Evolutionary conservation across 2,113 vertebrate genomes (phyloP), one percentile per base, ranked within the genome.

Genomic region (Pygoscelis antarcticus): DNA sequence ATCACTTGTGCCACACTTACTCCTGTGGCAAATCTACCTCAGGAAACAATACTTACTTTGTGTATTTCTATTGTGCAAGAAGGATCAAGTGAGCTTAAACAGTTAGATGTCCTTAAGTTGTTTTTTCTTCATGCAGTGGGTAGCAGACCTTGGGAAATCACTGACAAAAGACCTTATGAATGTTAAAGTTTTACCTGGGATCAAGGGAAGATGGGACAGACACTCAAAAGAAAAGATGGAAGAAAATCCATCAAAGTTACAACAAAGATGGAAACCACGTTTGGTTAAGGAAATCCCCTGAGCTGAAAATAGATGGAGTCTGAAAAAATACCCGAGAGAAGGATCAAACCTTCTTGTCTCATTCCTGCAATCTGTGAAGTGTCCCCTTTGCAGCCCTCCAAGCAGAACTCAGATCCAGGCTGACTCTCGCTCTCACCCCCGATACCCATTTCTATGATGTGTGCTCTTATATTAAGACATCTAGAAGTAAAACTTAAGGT

Each of bases 381-480:
- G 22, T 42, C 7, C 18, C 13, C 12, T 87, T 61, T 58, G 34
- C 51, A 81, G 13, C 18, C 16, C 13, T 62, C 34, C 40, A 57
- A 91, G 68, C 17, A 78, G 51, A 84, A 52, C 16, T 25, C 8
- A 14, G 6, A 46, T 61, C 8, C 25, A 27, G 16, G 18, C 11
- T 0, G 0, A 44, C 17, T 71, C 27, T 36, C 32, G 2, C 10
- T 87, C 10, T 60, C 13, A 32, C 2, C 1, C 6, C 0, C 7
- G 80, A 42, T 15, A 23, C 4, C 2, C 8, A 27, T 65, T 84
- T 27, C 30, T 54, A 7, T 30, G 16, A 30, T 61, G 11, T 30
- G 19, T 70, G 11, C 12, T 77, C 20, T 81, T 79, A 10, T 32
- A 16, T 82, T 42, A 51, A 83, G 51, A 22, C 3, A 38, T 14